These are phyloP conservation scores for Luscinia megarhynchos DNA, from an alignment of 2,797 vertebrate species.

Conservation along the genomic window DNA sequence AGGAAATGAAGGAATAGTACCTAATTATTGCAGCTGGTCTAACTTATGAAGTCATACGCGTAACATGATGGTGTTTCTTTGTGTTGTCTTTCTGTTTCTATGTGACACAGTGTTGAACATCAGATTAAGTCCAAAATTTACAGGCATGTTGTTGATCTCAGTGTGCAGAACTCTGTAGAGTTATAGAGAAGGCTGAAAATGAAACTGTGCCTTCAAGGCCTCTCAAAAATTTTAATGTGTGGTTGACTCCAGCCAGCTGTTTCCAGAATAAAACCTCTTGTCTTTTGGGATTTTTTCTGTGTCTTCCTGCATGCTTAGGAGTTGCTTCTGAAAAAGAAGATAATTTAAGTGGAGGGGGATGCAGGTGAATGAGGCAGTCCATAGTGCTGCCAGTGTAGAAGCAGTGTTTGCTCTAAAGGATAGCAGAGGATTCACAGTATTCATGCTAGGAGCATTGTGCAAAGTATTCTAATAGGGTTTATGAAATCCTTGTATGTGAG, in stretches of 20 bases:
- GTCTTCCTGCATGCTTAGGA: neutral
- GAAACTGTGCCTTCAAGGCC: neutral
- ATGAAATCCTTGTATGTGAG: neutral
- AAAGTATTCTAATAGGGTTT: neutral
- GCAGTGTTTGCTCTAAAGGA: neutral
- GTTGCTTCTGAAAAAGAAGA: neutral
- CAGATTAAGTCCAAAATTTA: neutral
- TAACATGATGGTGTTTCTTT: conserved; percentile 42
- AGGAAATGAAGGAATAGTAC: neutral
- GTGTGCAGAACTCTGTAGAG: neutral
- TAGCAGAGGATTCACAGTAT: neutral
- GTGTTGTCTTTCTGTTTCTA: conserved; percentile 55
- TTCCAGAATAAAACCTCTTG: neutral
- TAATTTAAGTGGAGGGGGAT: neutral
- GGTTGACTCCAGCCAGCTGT: neutral
- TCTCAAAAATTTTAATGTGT: neutral
- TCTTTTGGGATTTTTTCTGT: neutral
- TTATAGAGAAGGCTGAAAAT: neutral
- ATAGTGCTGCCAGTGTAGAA: neutral
- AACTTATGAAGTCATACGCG: neutral
- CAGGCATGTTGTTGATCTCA: neutral
- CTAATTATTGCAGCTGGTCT: neutral
- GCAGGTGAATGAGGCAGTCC: neutral
- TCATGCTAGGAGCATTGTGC: neutral
- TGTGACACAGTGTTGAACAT: conserved; percentile 35